Base-by-base conservation (phyloP, 2,113 vertebrate genomes). In the Lanius ludovicianus region DNA sequence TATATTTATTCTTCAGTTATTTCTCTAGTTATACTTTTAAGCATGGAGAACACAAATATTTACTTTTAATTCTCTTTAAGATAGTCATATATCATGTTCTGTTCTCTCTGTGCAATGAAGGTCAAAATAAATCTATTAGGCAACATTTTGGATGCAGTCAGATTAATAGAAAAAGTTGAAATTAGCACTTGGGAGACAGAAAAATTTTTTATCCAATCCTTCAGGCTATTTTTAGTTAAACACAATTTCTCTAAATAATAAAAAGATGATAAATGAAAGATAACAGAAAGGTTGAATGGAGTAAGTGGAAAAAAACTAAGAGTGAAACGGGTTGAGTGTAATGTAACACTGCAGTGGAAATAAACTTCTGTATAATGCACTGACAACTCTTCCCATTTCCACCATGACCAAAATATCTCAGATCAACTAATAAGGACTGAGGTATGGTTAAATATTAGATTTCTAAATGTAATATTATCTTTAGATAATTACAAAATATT, bases 281-380 rank as follows among this genome's bases (percentile, higher is more conserved):
- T n/a, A 74, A 74, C 24, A 9, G 39, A 65, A 77, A 78, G 6
- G 1, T 19, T 78, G 25, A 70, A 11, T 11, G 7, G 41, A 65
- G 11, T 55, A 11, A 53, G 14, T 50, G 37, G 41, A 47, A 70
- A 84, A 78, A 21, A 49, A 50, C 9, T 11, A 39, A 31, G 23
- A 69, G 6, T 57, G 16, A 35, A 33, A 7, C 13, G 5, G 13
- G 5, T 3, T 21, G 18, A 49, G 25, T 0, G 0, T 27, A n/a
- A 63, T 10, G 3, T 31, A 52, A 17, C 9, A 75, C 1, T n/a
- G 17, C 16, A 75, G 10, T 79, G 57, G 84, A 77, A 80, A 82
- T 71, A 94, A 79, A 63, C 41, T 79, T 9, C 30, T 90, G 77
- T 84, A 79, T 70, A 88, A 65, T 59, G 30, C 39, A 52, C 50